A percentile compares a stretch with the other conserved stretches of the same genome.
phyloP scores from a whole-genome alignment of 1,140 invertebrate genomes.

The Proales similis region DNA sequence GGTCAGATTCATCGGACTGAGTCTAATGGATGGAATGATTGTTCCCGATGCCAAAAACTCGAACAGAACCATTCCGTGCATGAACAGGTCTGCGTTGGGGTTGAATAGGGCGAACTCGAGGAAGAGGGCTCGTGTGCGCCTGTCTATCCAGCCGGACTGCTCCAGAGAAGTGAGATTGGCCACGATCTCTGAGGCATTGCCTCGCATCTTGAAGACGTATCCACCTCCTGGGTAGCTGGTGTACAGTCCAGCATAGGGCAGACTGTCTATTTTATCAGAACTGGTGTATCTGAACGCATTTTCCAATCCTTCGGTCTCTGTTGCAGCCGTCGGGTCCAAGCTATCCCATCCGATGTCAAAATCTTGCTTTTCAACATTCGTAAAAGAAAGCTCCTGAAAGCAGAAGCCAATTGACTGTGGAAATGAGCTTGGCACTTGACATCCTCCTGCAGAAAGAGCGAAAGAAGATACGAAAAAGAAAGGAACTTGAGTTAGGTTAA shows the following conservation, averaged over 20 bases:
- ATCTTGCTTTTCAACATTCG: conserved; percentile 9
- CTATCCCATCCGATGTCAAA: not conserved
- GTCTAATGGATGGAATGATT: conserved; percentile 53
- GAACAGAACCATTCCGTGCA: conserved; percentile 55
- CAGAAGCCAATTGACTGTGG: no score
- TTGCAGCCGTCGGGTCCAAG: not conserved
- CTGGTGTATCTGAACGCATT: not conserved
- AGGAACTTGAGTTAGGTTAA: no score
- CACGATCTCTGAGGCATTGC: conserved; percentile 49
- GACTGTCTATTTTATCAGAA: conserved; percentile 46
- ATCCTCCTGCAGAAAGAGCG: no score
- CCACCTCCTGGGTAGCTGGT: conserved; percentile 58
- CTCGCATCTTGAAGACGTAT: conserved; percentile 55
- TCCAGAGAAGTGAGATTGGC: not conserved
- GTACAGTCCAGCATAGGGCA: conserved; percentile 53
- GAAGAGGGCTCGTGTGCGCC: conserved; percentile 59
- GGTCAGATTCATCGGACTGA: conserved; percentile 48
- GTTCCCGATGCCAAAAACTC: conserved; percentile 60
- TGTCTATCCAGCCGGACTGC: conserved; percentile 57
- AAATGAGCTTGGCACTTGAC: no score
- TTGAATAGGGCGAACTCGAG: conserved; percentile 64
- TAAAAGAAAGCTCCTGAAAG: not conserved
- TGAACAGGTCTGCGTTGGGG: conserved; percentile 62
- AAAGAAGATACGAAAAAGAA: no score
- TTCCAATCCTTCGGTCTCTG: not conserved